phyloP scores from a whole-genome alignment of 2,888 invertebrate genomes.

The Silvanus unidentatus region DNA sequence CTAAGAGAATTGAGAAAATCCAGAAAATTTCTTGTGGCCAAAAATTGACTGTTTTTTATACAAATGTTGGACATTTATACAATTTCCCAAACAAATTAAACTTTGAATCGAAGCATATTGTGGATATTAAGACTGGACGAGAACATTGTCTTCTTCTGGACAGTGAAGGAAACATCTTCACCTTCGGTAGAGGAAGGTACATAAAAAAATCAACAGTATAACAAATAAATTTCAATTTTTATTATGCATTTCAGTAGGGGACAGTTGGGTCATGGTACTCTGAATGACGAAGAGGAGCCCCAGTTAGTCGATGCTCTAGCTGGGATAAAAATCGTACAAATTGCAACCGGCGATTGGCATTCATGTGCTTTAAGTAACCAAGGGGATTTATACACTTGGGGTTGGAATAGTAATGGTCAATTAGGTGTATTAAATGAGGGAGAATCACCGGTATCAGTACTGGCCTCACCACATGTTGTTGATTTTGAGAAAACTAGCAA shows the following conservation, averaged over 20 bases:
- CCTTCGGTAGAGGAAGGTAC: constrained; percentile 81
- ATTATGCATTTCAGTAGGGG: constrained; percentile 59
- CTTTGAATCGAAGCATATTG: constrained; percentile 45
- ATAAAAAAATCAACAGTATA: constrained; percentile 12
- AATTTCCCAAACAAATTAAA: constrained; percentile 56
- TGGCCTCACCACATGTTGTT: constrained; percentile 49
- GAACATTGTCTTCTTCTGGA: constrained; percentile 74
- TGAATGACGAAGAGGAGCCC: constrained; percentile 60
- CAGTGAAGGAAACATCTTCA: constrained; percentile 65
- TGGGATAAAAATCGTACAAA: constrained; percentile 64
- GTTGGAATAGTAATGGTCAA: constrained; percentile 86
- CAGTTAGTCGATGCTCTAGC: constrained; percentile 64
- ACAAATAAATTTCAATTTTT: neutral
- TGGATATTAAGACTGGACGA: constrained; percentile 68
- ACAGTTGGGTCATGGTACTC: constrained; percentile 76
- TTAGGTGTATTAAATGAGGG: constrained; percentile 56
- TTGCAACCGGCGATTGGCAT: constrained; percentile 85
- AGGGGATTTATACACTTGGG: constrained; percentile 86
- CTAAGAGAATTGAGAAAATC: constrained; percentile 35
- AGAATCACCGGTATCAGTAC: constrained; percentile 42
- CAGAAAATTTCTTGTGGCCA: constrained; percentile 47
- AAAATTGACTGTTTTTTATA: constrained; percentile 47
- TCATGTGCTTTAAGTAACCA: constrained; percentile 68
- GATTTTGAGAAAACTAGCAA: constrained; percentile 42
- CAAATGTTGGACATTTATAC: constrained; percentile 52